Percentiles rank a stretch among this genome's conserved stretches.
Conservation (phyloP, 64 coral and sea anemone genomes). For the Dendrophyllia cribrosa region DNA sequence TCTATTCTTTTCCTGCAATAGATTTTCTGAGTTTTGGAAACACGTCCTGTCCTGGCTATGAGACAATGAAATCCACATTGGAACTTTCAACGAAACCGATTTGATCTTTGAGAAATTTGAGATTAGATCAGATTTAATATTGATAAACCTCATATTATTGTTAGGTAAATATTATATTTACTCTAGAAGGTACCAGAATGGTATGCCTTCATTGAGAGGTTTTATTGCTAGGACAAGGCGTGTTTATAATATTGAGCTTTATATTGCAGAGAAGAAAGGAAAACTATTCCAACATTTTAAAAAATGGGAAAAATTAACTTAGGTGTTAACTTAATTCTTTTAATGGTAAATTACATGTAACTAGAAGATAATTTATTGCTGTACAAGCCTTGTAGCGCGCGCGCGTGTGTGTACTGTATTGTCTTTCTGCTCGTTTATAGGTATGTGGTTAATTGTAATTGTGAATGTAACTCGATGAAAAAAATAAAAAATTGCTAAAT, state of each 20-base stretch:
- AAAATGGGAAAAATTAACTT: not conserved
- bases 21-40: not conserved
- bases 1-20: not conserved
- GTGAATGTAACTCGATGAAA: too few species aligned
- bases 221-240: not conserved
- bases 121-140: not conserved
- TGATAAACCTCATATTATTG: not conserved
- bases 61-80: too few species aligned
- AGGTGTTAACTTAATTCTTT: not conserved
- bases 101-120: not conserved
- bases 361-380: too few species aligned
- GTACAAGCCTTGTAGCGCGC: too few species aligned
- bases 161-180: conserved; percentile 19
- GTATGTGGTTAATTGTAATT: too few species aligned
- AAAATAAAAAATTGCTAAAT: too few species aligned
- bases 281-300: not conserved
- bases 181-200: not conserved
- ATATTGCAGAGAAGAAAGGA: not conserved
- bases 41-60: too few species aligned
- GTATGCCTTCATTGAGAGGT: not conserved
- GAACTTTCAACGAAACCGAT: not conserved
- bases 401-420: too few species aligned
- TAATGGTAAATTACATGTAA: too few species aligned
- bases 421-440: too few species aligned
- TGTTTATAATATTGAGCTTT: not conserved